Percentiles rank a stretch among this genome's conserved stretches.
phyloP scores from a whole-genome alignment of 2,888 invertebrate species.

The Pheosia tremula region DNA sequence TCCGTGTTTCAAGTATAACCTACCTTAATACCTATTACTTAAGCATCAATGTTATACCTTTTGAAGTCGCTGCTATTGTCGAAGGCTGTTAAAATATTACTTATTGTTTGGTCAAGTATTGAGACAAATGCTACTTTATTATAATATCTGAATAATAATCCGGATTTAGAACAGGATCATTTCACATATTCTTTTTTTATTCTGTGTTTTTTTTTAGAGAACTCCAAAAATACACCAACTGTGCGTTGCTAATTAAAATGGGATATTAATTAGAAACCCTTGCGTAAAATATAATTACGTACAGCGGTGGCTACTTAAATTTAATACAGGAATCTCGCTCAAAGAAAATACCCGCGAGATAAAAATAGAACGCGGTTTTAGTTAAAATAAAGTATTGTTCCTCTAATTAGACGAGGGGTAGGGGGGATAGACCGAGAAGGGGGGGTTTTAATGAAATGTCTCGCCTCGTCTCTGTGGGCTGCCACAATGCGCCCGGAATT shows the following conservation, averaged over 20 bases:
- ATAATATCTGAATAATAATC: too few relatives aligned
- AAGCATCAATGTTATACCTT: too few relatives aligned
- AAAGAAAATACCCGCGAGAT: conserved; percentile 36
- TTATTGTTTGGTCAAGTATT: too few relatives aligned
- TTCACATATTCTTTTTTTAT: too few relatives aligned
- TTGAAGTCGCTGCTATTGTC: too few relatives aligned
- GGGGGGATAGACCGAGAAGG: not conserved
- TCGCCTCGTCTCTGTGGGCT: conserved; percentile 3
- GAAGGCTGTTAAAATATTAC: too few relatives aligned
- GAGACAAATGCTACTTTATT: too few relatives aligned
- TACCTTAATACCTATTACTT: too few relatives aligned
- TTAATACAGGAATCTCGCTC: conserved; percentile 37
- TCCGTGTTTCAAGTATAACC: too few relatives aligned
- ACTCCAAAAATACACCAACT: conserved; percentile 37
- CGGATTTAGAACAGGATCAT: too few relatives aligned
- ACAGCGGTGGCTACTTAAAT: conserved; percentile 38
- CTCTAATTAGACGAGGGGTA: conserved; percentile 27
- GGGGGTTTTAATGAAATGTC: conserved; percentile 20
- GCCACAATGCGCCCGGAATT: conserved; percentile 47
- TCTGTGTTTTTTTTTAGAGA: conserved; percentile 34
- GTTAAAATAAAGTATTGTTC: conserved; percentile 32
- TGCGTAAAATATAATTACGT: conserved; percentile 51
- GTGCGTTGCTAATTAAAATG: conserved; percentile 50
- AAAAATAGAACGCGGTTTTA: conserved; percentile 35
- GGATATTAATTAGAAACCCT: conserved; percentile 53